These are phyloP conservation scores for Drosophila melanocephala DNA, from an alignment of 2,888 invertebrate species.

Conservation along the genomic window DNA sequence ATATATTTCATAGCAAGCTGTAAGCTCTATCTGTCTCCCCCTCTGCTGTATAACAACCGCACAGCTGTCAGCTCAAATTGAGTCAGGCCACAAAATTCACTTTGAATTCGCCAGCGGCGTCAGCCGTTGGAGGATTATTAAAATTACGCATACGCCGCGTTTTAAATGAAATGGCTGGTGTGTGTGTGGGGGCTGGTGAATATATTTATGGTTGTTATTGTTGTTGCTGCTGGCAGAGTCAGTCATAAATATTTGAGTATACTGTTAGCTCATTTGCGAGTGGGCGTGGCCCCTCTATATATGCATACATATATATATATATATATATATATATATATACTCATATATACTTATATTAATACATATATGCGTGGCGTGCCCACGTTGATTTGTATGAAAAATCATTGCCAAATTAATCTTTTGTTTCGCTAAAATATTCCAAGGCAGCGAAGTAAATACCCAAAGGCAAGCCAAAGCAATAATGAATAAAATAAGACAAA, in stretches of 20 bases:
- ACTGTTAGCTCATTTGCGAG: constrained; percentile 33
- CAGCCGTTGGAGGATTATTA: constrained; percentile 76
- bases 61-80: constrained; percentile 77
- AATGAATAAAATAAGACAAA: constrained; percentile 10
- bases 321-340: neutral
- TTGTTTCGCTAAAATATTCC: constrained; percentile 43
- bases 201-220: constrained; percentile 2
- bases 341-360: neutral
- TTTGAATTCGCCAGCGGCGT: constrained; percentile 67
- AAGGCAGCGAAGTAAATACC: constrained; percentile 18
- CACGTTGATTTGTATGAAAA: constrained; percentile 36
- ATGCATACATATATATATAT: neutral
- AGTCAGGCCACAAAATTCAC: constrained; percentile 80
- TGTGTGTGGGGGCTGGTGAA: neutral
- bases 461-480: neutral
- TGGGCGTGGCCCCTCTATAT: constrained; percentile 42
- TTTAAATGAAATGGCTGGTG: constrained; percentile 70
- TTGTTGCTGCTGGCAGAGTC: constrained; percentile 1
- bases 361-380: constrained; percentile 5
- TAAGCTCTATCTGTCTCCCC: neutral
- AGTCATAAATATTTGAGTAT: constrained; percentile 47
- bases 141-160: constrained; percentile 81
- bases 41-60: constrained; percentile 22
- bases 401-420: constrained; percentile 50
- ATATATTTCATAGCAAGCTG: constrained; percentile 67